These are phyloP conservation scores for Xestia ashworthii DNA, from an alignment of 2,888 invertebrate genomes.

Conservation along the genomic window DNA sequence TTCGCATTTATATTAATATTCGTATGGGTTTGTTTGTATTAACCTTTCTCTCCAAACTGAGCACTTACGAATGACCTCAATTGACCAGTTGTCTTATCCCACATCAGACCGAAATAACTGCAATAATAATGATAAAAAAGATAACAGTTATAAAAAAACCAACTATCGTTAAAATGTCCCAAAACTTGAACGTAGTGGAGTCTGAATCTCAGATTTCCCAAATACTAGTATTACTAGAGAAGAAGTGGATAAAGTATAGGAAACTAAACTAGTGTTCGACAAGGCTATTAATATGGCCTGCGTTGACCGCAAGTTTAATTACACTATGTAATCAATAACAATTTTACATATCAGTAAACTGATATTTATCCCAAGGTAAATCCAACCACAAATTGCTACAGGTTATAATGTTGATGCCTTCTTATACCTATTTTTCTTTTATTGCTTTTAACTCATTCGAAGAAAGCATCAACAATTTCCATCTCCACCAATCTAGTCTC, in stretches of 20 bases:
- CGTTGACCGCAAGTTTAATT: conserved; percentile 33
- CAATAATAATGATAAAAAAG: conserved; percentile 13
- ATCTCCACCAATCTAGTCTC: neutral
- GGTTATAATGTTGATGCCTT: conserved; percentile 5
- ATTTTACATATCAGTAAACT: conserved; percentile 21
- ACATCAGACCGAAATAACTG: conserved; percentile 16
- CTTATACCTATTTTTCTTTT: neutral
- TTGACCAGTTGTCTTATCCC: conserved; percentile 19
- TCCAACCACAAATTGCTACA: conserved; percentile 23
- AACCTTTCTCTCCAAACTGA: conserved; percentile 8
- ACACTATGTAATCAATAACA: neutral
- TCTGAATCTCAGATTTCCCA: neutral
- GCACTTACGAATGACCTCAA: conserved; percentile 45
- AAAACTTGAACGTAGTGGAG: neutral
- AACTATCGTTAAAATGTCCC: neutral
- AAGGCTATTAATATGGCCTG: neutral
- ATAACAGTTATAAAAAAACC: conserved; percentile 5
- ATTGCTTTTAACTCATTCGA: neutral
- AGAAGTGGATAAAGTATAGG: neutral
- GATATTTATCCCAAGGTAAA: conserved; percentile 41
- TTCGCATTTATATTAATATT: neutral
- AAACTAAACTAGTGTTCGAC: conserved; percentile 6
- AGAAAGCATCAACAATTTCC: neutral
- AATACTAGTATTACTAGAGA: neutral
- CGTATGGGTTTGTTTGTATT: neutral